phyloP scores from a whole-genome alignment of 2,888 invertebrate genomes.

The Carcina quercana region DNA sequence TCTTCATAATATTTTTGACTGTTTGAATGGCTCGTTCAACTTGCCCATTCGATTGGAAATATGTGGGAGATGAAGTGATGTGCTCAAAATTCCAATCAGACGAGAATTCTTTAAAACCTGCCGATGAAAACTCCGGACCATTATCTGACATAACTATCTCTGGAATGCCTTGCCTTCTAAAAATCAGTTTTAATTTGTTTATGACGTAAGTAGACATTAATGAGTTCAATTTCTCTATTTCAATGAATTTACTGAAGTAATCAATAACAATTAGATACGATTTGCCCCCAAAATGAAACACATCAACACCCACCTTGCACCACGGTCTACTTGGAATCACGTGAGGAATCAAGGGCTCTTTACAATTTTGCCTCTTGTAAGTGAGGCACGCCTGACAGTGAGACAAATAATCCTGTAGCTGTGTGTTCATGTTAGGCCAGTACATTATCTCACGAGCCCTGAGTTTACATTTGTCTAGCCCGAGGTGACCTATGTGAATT shows the following conservation, averaged over 20 bases:
- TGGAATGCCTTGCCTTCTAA: constrained; percentile 16
- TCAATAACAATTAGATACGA: constrained; percentile 11
- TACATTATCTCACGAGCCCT: constrained; percentile 15
- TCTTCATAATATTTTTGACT: constrained; percentile 15
- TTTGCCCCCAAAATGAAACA: constrained; percentile 5
- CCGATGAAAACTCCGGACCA: constrained; percentile 11
- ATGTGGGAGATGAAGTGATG: constrained; percentile 13
- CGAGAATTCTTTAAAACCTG: constrained; percentile 9
- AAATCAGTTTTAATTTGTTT: constrained; percentile 12
- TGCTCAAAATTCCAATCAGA: constrained; percentile 11
- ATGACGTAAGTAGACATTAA: constrained; percentile 8
- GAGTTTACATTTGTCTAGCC: too few relatives aligned
- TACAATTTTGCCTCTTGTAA: constrained; percentile 1
- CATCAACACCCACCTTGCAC: constrained; percentile 9
- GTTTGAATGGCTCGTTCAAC: constrained; percentile 12
- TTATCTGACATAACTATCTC: constrained; percentile 13
- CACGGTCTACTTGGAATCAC: constrained; percentile 11
- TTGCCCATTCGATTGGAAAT: constrained; percentile 15
- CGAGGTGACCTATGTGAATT: too few relatives aligned
- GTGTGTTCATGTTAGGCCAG: constrained; percentile 15
- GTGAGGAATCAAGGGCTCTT: constrained; percentile 6
- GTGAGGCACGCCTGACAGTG: constrained; percentile 14
- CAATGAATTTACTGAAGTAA: constrained; percentile 14
- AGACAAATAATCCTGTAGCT: constrained; percentile 9
- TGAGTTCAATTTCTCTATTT: constrained; percentile 4